Evolutionary conservation across 35 echinoderm and acorn worm genomes (phyloP).

Genomic region (Antedon bifida): DNA sequence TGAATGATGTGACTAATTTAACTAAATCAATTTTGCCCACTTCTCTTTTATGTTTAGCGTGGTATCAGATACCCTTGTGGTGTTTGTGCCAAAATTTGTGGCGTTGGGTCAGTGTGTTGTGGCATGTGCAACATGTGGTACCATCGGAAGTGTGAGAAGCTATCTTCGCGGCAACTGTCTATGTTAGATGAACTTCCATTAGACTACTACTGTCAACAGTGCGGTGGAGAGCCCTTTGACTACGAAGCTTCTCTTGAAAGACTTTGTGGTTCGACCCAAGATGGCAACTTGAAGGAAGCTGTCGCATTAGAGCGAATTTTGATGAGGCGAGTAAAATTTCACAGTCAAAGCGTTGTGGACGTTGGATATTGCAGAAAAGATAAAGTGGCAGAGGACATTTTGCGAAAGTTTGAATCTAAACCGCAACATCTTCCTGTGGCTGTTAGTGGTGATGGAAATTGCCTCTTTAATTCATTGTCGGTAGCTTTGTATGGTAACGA

Average conservation of each 20-base stretch:
- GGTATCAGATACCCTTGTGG: neutral
- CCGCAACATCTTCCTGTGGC: neutral
- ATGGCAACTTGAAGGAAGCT: too few species aligned
- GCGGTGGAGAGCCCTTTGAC: neutral
- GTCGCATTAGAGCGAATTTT: too few species aligned
- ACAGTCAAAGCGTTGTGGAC: neutral
- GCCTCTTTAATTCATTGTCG: constrained; percentile 16
- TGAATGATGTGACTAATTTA: too few species aligned
- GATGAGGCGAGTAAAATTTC: neutral
- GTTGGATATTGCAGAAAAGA: neutral
- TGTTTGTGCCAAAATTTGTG: neutral
- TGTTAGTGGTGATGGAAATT: constrained; percentile 8
- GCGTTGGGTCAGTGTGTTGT: neutral
- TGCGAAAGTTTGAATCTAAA: neutral
- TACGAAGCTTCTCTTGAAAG: neutral
- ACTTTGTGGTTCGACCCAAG: neutral
- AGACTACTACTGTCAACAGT: neutral
- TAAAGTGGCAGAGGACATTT: neutral
- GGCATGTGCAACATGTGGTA: neutral
- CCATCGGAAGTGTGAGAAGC: neutral
- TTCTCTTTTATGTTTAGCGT: too few species aligned
- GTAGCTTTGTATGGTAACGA: neutral
- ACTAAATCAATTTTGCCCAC: too few species aligned
- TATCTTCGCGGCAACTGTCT: neutral
- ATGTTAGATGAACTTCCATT: neutral